phyloP scores from a whole-genome alignment of 1,140 invertebrate species.

The Lamellibrachia luymesi region DNA sequence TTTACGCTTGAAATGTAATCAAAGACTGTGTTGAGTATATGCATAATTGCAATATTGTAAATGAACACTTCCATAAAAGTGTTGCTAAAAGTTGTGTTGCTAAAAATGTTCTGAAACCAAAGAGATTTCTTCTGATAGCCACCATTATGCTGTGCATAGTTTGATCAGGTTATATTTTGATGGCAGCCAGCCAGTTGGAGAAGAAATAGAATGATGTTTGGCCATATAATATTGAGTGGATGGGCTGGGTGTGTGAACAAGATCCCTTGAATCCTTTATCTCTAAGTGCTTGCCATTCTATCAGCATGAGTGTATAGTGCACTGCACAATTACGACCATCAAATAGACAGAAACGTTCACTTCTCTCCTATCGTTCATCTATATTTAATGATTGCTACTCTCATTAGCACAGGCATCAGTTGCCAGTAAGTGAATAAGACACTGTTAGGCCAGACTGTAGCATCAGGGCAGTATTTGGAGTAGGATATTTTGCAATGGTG shows the following conservation, averaged over 20 bases:
- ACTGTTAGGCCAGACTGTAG: no score
- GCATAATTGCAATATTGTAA: no score
- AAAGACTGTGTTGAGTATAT: no score
- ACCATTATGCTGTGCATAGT: no score
- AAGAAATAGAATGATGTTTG: no score
- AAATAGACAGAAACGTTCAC: neutral
- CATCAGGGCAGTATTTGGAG: neutral
- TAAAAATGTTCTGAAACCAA: no score
- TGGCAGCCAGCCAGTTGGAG: no score
- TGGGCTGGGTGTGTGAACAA: neutral
- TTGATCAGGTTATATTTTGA: neutral
- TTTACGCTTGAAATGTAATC: neutral
- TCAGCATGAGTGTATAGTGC: neutral
- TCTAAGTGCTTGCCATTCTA: neutral
- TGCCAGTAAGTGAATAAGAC: no score
- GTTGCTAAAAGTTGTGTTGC: no score
- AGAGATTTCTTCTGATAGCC: no score
- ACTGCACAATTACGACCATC: neutral
- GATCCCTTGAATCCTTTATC: neutral
- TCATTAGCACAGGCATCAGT: neutral
- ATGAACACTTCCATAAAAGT: no score
- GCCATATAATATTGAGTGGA: neutral
- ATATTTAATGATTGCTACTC: constrained; percentile 2
- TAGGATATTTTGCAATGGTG: neutral
- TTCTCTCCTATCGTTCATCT: constrained; percentile 9